Evolutionary conservation across 2,888 invertebrate genomes (phyloP).

Genomic region (Protonemura montana): DNA sequence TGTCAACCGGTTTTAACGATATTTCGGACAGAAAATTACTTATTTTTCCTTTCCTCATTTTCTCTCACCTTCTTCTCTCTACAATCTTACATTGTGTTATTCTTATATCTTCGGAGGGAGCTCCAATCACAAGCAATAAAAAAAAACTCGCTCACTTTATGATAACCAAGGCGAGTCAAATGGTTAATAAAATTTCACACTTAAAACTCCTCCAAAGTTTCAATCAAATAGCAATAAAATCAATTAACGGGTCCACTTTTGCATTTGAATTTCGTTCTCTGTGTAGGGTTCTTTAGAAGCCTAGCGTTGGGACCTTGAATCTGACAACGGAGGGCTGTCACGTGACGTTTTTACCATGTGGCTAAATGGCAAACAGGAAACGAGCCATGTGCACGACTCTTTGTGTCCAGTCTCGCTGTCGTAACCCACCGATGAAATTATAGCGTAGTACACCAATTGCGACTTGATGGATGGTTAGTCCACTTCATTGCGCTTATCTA

Average conservation of each 20-base stretch:
- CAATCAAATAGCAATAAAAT: slow-evolving; percentile 32
- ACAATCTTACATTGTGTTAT: background rate
- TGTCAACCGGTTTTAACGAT: no score
- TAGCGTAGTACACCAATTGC: background rate
- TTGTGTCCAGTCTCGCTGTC: background rate
- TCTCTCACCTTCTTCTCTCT: background rate
- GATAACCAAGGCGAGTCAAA: background rate
- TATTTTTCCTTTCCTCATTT: background rate
- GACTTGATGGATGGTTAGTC: background rate
- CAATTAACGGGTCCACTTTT: slow-evolving; percentile 30
- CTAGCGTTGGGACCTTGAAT: background rate
- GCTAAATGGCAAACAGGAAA: slow-evolving; percentile 21
- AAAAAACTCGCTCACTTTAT: background rate
- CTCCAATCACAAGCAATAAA: background rate
- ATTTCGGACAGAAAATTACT: no score
- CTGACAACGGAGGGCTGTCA: slow-evolving; percentile 4
- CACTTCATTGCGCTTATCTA: background rate
- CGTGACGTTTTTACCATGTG: background rate
- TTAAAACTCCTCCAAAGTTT: background rate
- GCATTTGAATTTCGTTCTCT: background rate
- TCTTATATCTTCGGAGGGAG: background rate
- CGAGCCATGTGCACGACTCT: background rate
- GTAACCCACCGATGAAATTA: background rate
- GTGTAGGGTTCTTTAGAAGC: background rate
- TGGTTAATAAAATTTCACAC: background rate